These are phyloP conservation scores for Xiphias gladius DNA, from an alignment of 2,113 vertebrate species.

Conservation along the genomic window DNA sequence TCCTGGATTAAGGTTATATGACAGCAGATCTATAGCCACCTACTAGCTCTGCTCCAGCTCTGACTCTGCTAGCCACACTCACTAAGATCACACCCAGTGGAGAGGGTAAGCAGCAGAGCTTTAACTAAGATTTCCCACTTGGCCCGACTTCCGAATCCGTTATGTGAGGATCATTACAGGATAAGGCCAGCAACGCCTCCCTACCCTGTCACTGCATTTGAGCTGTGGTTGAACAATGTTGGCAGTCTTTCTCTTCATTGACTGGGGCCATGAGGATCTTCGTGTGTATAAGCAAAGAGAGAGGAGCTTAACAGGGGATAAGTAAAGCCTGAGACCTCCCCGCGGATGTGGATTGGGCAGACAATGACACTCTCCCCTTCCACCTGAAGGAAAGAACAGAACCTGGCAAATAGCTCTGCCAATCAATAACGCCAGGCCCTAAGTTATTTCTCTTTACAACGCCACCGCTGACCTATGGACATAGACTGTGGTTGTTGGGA, in stretches of 20 bases:
- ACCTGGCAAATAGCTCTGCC: conserved; percentile 20
- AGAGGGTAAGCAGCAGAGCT: too few relatives aligned
- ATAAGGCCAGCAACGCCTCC: background rate
- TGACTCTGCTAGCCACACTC: too few relatives aligned
- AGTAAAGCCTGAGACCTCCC: conserved; percentile 26
- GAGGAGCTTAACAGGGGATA: background rate
- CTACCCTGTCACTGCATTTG: background rate
- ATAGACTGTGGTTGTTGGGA: conserved; percentile 9
- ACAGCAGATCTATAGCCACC: too few relatives aligned
- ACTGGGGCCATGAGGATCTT: conserved; percentile 2
- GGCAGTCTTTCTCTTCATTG: background rate
- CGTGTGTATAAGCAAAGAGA: conserved; percentile 26
- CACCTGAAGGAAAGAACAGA: conserved; percentile 35
- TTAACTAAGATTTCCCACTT: conserved; percentile 10
- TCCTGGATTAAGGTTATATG: too few relatives aligned
- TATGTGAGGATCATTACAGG: background rate
- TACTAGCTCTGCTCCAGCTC: too few relatives aligned
- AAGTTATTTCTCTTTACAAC: conserved; percentile 31
- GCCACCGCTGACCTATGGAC: too few relatives aligned
- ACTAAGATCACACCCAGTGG: too few relatives aligned
- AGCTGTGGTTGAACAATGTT: background rate
- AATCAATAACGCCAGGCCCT: conserved; percentile 46
- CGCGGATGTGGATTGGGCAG: conserved; percentile 19
- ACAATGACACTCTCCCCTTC: conserved; percentile 31
- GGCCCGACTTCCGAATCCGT: background rate